Percentiles rank a stretch among this genome's conserved stretches.
Evolutionary conservation across 2,113 vertebrate genomes (phyloP).

Genomic region (Meriones unguiculatus): DNA sequence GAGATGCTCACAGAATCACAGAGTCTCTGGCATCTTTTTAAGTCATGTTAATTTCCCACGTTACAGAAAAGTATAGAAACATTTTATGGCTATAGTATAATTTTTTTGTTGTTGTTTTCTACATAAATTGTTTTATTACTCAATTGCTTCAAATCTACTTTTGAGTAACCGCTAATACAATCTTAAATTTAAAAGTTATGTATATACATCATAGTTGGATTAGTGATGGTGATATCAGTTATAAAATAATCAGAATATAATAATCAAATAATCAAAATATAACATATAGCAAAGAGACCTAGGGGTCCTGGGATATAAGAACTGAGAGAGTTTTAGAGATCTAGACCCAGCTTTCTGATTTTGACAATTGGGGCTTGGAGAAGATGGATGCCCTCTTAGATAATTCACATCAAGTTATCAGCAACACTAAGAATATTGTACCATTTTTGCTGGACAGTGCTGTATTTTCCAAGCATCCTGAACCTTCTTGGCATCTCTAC

Average conservation of each 20-base stretch:
- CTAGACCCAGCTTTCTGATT: neutral
- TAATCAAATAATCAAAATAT: neutral
- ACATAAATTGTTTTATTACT: neutral
- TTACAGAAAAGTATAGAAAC: neutral
- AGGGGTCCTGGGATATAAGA: neutral
- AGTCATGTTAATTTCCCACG: neutral
- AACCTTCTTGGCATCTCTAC: neutral
- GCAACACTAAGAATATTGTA: neutral
- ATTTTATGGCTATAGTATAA: neutral
- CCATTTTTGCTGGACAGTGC: neutral
- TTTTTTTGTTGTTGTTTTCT: neutral
- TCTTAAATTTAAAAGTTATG: neutral
- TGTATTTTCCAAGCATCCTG: neutral
- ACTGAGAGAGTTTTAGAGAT: neutral
- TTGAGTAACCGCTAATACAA: neutral
- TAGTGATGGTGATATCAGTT: neutral
- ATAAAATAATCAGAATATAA: neutral
- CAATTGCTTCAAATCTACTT: neutral
- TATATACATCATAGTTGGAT: neutral
- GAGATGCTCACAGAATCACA: neutral
- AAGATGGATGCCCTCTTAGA: neutral
- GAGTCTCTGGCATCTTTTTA: neutral
- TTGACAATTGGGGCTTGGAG: neutral
- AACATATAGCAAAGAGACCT: neutral
- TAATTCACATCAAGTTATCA: neutral